A percentile compares a stretch with the other conserved stretches of the same genome.
Evolutionary conservation across 1,140 invertebrate genomes (phyloP).

Genomic region (Brachionus rubens): DNA sequence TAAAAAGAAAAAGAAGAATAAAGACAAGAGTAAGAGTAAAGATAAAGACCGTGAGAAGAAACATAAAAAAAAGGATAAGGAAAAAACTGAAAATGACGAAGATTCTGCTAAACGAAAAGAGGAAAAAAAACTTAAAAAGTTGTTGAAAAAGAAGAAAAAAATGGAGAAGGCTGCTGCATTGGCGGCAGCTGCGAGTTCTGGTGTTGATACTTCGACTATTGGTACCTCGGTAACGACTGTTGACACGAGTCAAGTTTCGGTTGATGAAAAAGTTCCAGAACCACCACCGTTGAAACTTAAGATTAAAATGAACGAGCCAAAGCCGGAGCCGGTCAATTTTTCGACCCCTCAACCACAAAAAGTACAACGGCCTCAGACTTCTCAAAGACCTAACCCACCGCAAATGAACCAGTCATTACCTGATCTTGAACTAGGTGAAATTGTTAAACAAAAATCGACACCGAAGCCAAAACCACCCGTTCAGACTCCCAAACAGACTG

Average conservation of each 20-base stretch:
- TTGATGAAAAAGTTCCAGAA: background rate
- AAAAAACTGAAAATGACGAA: constrained; percentile 16
- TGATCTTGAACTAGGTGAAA: constrained; percentile 17
- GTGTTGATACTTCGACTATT: background rate
- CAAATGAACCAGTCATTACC: background rate
- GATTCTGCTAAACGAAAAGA: background rate
- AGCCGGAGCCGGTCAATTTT: background rate
- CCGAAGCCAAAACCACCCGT: too few relatives aligned
- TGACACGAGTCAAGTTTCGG: background rate
- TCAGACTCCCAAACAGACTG: too few relatives aligned
- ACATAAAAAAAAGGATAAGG: constrained; percentile 41
- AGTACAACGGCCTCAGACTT: background rate
- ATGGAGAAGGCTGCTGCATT: background rate
- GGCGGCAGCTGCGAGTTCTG: background rate
- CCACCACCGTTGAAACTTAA: constrained; percentile 39
- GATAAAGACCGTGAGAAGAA: constrained; percentile 42
- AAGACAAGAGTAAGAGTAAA: constrained; percentile 29
- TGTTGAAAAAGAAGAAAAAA: constrained; percentile 33
- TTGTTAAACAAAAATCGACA: background rate
- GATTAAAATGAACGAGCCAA: background rate
- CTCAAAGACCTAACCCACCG: background rate
- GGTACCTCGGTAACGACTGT: background rate
- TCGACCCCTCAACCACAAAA: background rate
- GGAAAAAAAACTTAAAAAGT: constrained; percentile 22
- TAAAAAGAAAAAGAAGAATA: constrained; percentile 45